phyloP scores from a whole-genome alignment of 2,888 invertebrate genomes.

The Tenthredo scrophulariae region DNA sequence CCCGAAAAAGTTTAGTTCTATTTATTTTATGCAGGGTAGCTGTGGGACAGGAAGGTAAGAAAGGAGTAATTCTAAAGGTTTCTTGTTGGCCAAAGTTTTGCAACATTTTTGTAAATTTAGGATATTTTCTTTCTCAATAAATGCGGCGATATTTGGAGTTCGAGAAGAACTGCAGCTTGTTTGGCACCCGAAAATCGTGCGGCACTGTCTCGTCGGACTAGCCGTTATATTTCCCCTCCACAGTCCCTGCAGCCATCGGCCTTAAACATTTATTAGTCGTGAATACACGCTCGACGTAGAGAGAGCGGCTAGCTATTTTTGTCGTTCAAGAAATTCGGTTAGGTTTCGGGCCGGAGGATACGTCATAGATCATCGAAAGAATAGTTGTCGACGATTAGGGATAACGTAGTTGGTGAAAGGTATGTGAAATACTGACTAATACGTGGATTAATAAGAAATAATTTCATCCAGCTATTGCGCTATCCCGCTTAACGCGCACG shows the following conservation, averaged over 20 bases:
- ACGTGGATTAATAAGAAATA: not conserved
- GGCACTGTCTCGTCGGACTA: constrained; percentile 22
- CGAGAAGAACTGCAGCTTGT: not conserved
- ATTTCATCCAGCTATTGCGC: not conserved
- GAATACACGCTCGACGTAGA: constrained; percentile 10
- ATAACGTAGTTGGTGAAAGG: not conserved
- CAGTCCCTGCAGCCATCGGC: not conserved
- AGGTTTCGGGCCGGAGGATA: not conserved
- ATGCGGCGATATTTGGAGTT: not conserved
- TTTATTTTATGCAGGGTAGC: not conserved
- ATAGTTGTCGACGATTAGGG: not conserved
- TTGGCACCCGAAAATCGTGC: constrained; percentile 5
- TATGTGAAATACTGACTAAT: not conserved
- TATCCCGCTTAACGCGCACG: not conserved
- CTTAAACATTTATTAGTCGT: constrained; percentile 35
- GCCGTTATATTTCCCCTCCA: constrained; percentile 10
- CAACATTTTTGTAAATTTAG: not conserved
- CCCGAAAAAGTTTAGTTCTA: not conserved
- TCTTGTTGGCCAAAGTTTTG: not conserved
- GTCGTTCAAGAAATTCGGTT: not conserved
- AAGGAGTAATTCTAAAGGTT: not conserved
- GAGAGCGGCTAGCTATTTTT: not conserved
- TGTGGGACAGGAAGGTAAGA: not conserved
- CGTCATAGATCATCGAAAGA: not conserved
- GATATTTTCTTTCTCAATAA: not conserved